Evolutionary conservation across 2,888 invertebrate species (phyloP).

Genomic region (Tridacna crocea): DNA sequence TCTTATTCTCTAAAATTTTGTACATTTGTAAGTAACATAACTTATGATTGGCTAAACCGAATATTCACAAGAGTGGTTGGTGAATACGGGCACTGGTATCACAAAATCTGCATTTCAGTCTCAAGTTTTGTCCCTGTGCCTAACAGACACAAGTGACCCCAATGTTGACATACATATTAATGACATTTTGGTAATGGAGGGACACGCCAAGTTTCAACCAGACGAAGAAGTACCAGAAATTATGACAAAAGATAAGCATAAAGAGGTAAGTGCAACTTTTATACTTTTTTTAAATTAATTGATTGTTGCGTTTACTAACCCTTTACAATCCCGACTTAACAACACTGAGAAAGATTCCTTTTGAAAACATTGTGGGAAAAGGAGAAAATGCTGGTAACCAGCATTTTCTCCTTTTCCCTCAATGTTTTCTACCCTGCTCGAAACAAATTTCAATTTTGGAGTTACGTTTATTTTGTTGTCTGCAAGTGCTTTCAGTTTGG

Average conservation of each 20-base stretch:
- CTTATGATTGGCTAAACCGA: no score
- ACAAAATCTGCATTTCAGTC: constrained; percentile 68
- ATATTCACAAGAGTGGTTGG: no score
- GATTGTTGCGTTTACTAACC: not conserved
- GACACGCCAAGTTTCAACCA: constrained; percentile 84
- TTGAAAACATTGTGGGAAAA: no score
- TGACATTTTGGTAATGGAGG: constrained; percentile 85
- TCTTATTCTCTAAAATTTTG: no score
- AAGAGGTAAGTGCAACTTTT: constrained; percentile 44
- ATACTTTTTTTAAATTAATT: not conserved
- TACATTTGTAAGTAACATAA: no score
- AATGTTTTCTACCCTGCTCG: no score
- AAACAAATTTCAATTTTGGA: not conserved
- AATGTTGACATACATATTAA: constrained; percentile 86
- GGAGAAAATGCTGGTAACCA: no score
- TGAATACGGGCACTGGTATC: no score
- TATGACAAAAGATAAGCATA: constrained; percentile 31
- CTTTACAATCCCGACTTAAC: not conserved
- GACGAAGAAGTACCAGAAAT: constrained; percentile 48
- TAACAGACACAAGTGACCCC: constrained; percentile 86
- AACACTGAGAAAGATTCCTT: no score
- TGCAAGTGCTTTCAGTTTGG: no score
- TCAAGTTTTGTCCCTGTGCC: constrained; percentile 82
- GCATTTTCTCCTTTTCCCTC: no score
- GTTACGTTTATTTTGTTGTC: no score